phyloP scores from a whole-genome alignment of 2,888 invertebrate genomes.

The Altica lythri region DNA sequence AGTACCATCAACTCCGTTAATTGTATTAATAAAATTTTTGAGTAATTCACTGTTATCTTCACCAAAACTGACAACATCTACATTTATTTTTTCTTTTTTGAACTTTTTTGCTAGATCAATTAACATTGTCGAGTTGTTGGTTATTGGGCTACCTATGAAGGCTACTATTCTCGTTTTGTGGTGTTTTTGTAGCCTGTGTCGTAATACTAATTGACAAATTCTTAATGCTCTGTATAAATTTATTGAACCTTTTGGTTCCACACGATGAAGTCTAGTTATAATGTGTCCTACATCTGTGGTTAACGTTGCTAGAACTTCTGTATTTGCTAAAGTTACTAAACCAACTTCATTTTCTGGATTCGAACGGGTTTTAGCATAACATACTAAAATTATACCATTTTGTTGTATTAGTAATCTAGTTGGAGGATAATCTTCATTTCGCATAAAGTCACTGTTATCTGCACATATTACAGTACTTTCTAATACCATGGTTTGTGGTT shows the following conservation, averaged over 20 bases:
- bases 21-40: constrained; percentile 87
- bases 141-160: constrained; percentile 96
- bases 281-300: constrained; percentile 96
- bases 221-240: constrained; percentile 90
- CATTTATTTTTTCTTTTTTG: constrained; percentile 99
- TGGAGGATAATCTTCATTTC: constrained; percentile 98
- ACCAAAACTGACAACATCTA: constrained; percentile 97
- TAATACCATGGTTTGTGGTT: too few species aligned
- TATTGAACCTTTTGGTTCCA: constrained; percentile 90
- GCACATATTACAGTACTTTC: constrained; percentile 99
- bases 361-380: constrained; percentile 94
- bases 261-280: constrained; percentile 91
- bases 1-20: constrained; percentile 88
- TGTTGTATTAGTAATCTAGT: constrained; percentile 97
- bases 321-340: constrained; percentile 86
- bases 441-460: constrained; percentile 99
- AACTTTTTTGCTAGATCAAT: constrained; percentile 94
- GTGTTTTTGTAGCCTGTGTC: constrained; percentile 98
- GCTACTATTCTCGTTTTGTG: constrained; percentile 99
- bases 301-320: constrained; percentile 93
- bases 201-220: constrained; percentile 94
- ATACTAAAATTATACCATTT: constrained; percentile 97
- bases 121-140: constrained; percentile 89
- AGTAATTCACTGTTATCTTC: constrained; percentile 94
- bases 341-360: constrained; percentile 99